A percentile compares a stretch with the other conserved stretches of the same genome.
Evolutionary conservation across 2,113 vertebrate genomes (phyloP).

Genomic region (Platichthys flesus): DNA sequence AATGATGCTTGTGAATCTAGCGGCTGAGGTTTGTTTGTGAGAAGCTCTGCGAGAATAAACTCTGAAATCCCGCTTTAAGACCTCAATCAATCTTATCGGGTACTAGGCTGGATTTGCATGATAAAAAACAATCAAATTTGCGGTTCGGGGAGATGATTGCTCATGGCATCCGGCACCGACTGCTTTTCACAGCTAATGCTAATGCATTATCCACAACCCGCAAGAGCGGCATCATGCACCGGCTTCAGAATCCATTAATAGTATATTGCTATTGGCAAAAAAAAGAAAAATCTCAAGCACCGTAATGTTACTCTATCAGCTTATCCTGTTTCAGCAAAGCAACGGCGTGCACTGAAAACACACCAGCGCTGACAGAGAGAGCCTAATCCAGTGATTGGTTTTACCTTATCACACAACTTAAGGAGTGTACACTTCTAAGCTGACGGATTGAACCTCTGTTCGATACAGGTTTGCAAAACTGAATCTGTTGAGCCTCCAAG

Average conservation of each 20-base stretch:
- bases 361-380: slow-evolving; percentile 76
- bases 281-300: slow-evolving; percentile 59
- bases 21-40: slow-evolving; percentile 73
- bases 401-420: slow-evolving; percentile 87
- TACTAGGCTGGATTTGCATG: slow-evolving; percentile 70
- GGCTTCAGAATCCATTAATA: slow-evolving; percentile 74
- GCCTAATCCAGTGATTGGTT: slow-evolving; percentile 87
- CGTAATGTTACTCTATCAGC: slow-evolving; percentile 74
- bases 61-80: slow-evolving; percentile 67
- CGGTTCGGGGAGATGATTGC: slow-evolving; percentile 61
- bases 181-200: slow-evolving; percentile 73
- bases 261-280: slow-evolving; percentile 62
- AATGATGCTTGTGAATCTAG: slow-evolving; percentile 64
- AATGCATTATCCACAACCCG: slow-evolving; percentile 73
- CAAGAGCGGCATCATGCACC: slow-evolving; percentile 50
- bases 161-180: slow-evolving; percentile 57
- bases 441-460: slow-evolving; percentile 87
- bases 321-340: slow-evolving; percentile 74
- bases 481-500: slow-evolving; percentile 87
- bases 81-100: slow-evolving; percentile 71
- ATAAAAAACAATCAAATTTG: slow-evolving; percentile 72
- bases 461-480: slow-evolving; percentile 89
- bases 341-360: slow-evolving; percentile 60
- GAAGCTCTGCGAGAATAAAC: slow-evolving; percentile 73
- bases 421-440: slow-evolving; percentile 88